These are phyloP conservation scores for Microtus montanus DNA, from an alignment of 2,113 vertebrate species.

Conservation along the genomic window DNA sequence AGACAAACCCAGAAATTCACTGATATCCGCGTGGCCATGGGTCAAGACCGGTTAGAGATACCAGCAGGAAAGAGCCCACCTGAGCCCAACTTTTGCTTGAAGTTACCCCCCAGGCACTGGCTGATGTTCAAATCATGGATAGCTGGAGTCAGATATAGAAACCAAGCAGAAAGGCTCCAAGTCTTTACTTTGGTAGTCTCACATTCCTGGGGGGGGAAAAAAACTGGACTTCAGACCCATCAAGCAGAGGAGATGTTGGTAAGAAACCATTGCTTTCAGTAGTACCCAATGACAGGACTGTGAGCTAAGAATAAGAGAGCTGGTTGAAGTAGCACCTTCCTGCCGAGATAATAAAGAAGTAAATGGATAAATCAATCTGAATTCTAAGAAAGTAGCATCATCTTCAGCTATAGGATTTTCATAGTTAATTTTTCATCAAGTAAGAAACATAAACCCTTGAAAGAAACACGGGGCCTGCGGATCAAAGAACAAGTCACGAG, in stretches of 20 bases:
- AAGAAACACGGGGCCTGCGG: not conserved
- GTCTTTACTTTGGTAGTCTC: not conserved
- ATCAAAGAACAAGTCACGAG: not conserved
- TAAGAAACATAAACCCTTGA: not conserved
- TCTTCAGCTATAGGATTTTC: not conserved
- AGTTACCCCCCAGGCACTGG: not conserved
- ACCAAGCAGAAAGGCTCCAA: not conserved
- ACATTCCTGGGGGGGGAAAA: not conserved
- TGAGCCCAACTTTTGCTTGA: not conserved
- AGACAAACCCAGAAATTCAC: not conserved
- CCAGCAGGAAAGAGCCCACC: not conserved
- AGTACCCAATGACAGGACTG: not conserved
- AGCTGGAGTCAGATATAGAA: not conserved
- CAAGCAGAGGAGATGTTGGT: not conserved
- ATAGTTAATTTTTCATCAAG: not conserved
- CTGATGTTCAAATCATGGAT: not conserved
- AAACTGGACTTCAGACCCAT: not conserved
- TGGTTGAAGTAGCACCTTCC: not conserved
- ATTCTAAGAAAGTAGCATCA: not conserved
- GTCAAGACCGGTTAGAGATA: not conserved
- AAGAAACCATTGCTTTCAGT: not conserved
- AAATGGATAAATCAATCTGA: not conserved
- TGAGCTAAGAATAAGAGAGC: not conserved
- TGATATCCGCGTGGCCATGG: not conserved
- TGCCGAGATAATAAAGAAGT: not conserved